Evolutionary conservation across 2,113 vertebrate genomes (phyloP), one percentile per base, ranked within the genome.

Genomic region (Myrmecophaga tridactyla): DNA sequence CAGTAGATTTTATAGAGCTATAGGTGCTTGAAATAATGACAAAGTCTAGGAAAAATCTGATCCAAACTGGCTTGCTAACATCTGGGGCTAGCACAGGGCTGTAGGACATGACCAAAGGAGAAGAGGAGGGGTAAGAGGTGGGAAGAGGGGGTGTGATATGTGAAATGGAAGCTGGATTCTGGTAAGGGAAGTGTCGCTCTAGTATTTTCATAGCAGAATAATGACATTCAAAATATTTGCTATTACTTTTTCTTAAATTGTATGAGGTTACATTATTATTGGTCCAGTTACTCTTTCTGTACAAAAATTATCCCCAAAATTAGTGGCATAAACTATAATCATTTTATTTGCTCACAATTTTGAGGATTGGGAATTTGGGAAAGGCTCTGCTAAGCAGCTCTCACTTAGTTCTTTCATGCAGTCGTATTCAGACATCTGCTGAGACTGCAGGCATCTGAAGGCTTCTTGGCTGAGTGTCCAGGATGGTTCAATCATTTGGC

Each of bases 211-310:
- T 1, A 80, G 80, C 58, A 36, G n/a, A 81, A 84, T 27, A 72
- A 51, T 7, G 41, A 90, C n/a, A 58, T 56, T 75, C 21, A 34
- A 82, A 89, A 92, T 20, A 20, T 82, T 91, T 90, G 78, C 77
- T 88, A 94, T 86, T 60, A 65, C 21, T 72, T 85, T 90, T 90
- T 25, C 62, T 90, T 86, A 73, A 88, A 92, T 56, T 72, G 4
- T 41, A 58, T 29, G 23, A 92, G 39, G n/a, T 70, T 41, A 72
- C 63, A 18, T 9, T 7, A 78, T 69, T 92, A 62, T 53, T 82
- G n/a, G n/a, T n/a, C 60, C 29, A 69, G 60, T 87, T 39, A 20
- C 25, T 86, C 53, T 36, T 53, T 11, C 56, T 46, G 0, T 67
- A 48, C 78, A 73, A 84, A 80, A 88, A 34, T 70, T 43, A 73